Percentiles rank a stretch among this genome's conserved stretches.
Evolutionary conservation across 1,140 invertebrate species (phyloP).

Genomic region (Achroia grisella): DNA sequence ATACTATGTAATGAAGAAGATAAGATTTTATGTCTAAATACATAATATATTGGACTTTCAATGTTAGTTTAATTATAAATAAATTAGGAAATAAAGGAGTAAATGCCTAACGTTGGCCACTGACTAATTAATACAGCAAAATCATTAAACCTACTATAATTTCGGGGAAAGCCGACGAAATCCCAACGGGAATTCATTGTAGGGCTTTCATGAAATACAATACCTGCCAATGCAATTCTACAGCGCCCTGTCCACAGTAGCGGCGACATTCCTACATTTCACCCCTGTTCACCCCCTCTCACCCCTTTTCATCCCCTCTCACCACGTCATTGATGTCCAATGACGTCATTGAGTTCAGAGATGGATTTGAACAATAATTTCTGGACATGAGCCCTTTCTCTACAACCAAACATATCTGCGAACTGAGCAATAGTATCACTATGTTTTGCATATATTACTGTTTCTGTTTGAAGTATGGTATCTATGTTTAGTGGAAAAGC

Average conservation of each 20-base stretch:
- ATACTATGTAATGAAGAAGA: too few species aligned
- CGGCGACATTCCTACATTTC: slow-evolving; percentile 13
- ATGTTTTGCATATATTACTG: slow-evolving; percentile 20
- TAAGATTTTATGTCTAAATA: too few species aligned
- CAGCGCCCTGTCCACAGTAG: not conserved
- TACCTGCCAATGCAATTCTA: not conserved
- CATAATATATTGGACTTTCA: too few species aligned
- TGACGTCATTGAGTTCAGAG: slow-evolving; percentile 65
- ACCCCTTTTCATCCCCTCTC: too few species aligned
- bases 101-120: not conserved
- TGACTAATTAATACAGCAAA: too few species aligned
- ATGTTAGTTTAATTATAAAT: too few species aligned
- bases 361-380: slow-evolving; percentile 65
- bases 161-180: not conserved
- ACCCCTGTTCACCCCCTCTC: too few species aligned
- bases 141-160: too few species aligned
- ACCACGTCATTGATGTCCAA: slow-evolving; percentile 59
- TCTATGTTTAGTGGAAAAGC: slow-evolving; percentile 1
- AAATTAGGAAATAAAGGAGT: not conserved
- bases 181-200: not conserved
- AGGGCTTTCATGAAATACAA: not conserved
- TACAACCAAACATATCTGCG: slow-evolving; percentile 13
- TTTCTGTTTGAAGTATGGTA: not conserved
- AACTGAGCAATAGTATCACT: not conserved
- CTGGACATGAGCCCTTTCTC: slow-evolving; percentile 30